A percentile compares a stretch with the other conserved stretches of the same genome.
Conservation (phyloP, 2,888 invertebrate genomes). For the Acanthoscelides obtectus region DNA sequence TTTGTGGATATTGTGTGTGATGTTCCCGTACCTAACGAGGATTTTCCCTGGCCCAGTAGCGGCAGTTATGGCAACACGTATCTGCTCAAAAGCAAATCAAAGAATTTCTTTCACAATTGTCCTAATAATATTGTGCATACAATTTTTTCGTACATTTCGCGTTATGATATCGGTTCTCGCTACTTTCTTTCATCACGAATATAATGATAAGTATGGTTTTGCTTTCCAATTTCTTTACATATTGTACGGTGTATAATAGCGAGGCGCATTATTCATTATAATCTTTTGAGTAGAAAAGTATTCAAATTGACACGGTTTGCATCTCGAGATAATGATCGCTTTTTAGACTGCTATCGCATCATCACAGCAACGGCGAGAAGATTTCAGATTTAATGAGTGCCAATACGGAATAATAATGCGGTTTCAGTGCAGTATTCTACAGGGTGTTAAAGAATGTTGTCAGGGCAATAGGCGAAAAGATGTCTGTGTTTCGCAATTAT, state of each 20-base stretch:
- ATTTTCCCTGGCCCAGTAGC: too few species aligned
- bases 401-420: neutral
- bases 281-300: neutral
- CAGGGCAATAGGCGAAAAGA: too few species aligned
- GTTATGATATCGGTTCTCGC: neutral
- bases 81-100: too few species aligned
- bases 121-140: neutral
- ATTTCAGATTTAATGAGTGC: neutral
- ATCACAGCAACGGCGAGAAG: neutral
- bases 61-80: too few species aligned
- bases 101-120: too few species aligned
- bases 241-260: neutral
- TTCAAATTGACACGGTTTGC: neutral
- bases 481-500: too few species aligned
- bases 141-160: neutral
- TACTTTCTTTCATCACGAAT: neutral
- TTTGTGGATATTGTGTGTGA: too few species aligned
- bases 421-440: neutral
- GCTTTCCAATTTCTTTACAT: neutral
- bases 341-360: neutral
- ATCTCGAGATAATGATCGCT: neutral
- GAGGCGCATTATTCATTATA: neutral
- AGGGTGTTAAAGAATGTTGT: neutral
- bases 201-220: neutral
- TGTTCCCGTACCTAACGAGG: too few species aligned